A percentile compares a stretch with the other conserved stretches of the same genome.
Evolutionary conservation across 2,797 vertebrate genomes (phyloP).

Genomic region (Coracias cyanogaster): DNA sequence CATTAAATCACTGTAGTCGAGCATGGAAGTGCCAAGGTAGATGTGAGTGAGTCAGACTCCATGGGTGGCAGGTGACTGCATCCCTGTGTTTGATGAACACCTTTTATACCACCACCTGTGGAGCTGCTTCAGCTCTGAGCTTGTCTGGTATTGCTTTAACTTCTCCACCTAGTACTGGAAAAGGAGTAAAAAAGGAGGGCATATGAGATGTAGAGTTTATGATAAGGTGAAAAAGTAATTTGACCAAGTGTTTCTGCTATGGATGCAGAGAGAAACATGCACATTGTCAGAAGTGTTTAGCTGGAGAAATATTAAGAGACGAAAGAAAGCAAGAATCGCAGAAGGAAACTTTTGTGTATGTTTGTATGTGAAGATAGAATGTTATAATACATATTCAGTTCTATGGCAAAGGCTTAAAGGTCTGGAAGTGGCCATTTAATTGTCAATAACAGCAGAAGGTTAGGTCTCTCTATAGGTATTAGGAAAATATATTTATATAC

Average conservation of each 20-base stretch:
- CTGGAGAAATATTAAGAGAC: background rate
- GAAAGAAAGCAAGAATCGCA: background rate
- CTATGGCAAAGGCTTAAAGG: background rate
- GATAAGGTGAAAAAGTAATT: background rate
- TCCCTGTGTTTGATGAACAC: background rate
- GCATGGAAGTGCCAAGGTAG: background rate
- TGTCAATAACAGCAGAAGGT: background rate
- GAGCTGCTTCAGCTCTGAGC: background rate
- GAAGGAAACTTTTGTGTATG: background rate
- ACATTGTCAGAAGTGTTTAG: background rate
- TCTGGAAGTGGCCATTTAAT: background rate
- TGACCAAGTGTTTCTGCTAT: background rate
- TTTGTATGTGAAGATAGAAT: background rate
- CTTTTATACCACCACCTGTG: background rate
- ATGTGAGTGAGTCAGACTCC: background rate
- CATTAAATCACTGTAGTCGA: background rate
- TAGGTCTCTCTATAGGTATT: background rate
- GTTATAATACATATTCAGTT: background rate
- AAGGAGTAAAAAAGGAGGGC: background rate
- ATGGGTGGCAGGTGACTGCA: accelerated
- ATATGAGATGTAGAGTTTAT: background rate
- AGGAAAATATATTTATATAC: background rate
- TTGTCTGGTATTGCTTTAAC: background rate
- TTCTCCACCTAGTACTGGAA: background rate
- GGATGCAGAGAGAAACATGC: background rate